These are phyloP conservation scores for Gymnoscelis rufifasciata DNA, from an alignment of 2,888 invertebrate species.

Conservation along the genomic window DNA sequence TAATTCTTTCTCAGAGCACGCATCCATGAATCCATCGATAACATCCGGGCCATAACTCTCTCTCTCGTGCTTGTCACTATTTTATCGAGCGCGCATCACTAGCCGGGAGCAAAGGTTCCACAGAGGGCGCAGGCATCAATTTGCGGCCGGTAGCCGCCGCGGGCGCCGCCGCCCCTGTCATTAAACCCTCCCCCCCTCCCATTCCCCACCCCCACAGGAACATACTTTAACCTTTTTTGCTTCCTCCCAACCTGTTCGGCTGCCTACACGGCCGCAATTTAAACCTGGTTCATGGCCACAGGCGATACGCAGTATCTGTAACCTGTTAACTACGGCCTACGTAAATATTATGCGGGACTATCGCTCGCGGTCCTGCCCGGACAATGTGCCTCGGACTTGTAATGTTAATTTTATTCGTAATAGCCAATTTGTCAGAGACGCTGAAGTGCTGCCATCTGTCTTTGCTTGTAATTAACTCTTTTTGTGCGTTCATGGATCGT, in stretches of 20 bases:
- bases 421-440: conserved; percentile 28
- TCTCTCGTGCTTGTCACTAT: conserved; percentile 56
- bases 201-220: conserved; percentile 47
- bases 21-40: conserved; percentile 20
- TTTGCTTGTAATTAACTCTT: conserved; percentile 22
- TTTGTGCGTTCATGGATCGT: conserved; percentile 10
- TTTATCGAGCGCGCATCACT: conserved; percentile 72
- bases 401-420: conserved; percentile 32
- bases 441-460: conserved; percentile 30
- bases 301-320: conserved; percentile 69
- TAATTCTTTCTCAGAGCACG: too few relatives aligned
- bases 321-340: conserved; percentile 52
- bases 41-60: conserved; percentile 29
- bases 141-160: conserved; percentile 76
- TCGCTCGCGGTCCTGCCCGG: conserved; percentile 36
- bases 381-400: conserved; percentile 26
- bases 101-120: conserved; percentile 76
- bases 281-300: conserved; percentile 74
- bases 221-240: conserved; percentile 79
- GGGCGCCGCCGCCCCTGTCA: conserved; percentile 78
- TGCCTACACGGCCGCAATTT: conserved; percentile 65
- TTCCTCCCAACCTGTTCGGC: conserved; percentile 74
- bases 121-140: conserved; percentile 76
- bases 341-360: conserved; percentile 57
- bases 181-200: conserved; percentile 52